Percentiles rank a stretch among this genome's conserved stretches.
Evolutionary conservation across 2,797 vertebrate genomes (phyloP).

Genomic region (Crenuchus spilurus): DNA sequence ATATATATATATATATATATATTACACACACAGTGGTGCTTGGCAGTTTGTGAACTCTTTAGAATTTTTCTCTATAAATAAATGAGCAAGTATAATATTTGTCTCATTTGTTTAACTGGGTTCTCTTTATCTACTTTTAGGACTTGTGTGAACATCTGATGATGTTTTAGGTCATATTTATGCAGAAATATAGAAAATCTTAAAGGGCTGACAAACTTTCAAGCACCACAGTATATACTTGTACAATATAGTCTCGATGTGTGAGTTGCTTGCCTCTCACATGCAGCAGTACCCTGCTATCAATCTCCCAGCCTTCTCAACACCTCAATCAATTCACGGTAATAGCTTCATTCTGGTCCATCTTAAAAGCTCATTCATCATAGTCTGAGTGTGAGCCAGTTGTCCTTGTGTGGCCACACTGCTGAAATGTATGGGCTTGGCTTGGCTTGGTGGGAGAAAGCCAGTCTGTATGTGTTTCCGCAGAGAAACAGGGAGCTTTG

Average conservation of each 20-base stretch:
- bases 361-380: slow-evolving; percentile 29
- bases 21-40: too few species aligned
- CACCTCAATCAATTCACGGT: slow-evolving; percentile 20
- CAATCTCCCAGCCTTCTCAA: slow-evolving; percentile 24
- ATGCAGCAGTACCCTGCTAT: slow-evolving; percentile 9
- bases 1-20: too few species aligned
- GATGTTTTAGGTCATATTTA: too few species aligned
- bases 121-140: too few species aligned
- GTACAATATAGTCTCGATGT: neutral
- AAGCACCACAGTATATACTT: neutral
- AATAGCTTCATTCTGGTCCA: slow-evolving; percentile 27
- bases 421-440: slow-evolving; percentile 5
- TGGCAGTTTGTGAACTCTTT: too few species aligned
- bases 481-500: neutral
- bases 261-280: neutral
- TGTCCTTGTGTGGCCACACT: neutral
- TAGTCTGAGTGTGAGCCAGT: neutral
- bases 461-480: neutral
- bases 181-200: too few species aligned
- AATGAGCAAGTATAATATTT: too few species aligned
- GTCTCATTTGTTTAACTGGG: too few species aligned
- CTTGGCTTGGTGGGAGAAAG: neutral
- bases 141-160: too few species aligned
- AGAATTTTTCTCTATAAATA: too few species aligned
- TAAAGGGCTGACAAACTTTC: too few species aligned